These are phyloP conservation scores for Brachyhypopomus occidentalis DNA, from an alignment of 2,113 vertebrate genomes.

Conservation along the genomic window DNA sequence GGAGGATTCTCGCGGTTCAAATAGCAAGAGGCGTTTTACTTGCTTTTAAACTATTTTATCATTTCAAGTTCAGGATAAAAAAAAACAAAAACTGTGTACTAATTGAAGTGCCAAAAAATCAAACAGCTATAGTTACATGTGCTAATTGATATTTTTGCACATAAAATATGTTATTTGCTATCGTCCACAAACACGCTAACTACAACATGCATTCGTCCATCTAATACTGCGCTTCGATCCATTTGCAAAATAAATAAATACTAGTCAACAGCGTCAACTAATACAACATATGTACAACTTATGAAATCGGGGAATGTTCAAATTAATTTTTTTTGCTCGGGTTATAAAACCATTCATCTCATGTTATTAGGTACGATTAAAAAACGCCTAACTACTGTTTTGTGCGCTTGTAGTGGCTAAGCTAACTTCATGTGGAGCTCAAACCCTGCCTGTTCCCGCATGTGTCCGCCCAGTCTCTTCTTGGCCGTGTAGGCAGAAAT, in stretches of 20 bases:
- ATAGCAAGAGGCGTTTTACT: conserved; percentile 52
- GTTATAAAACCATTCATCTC: too few relatives aligned
- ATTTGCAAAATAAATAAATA: too few relatives aligned
- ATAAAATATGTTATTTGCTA: conserved; percentile 14
- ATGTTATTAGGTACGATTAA: too few relatives aligned
- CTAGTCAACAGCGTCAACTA: too few relatives aligned
- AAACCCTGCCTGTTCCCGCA: conserved; percentile 77
- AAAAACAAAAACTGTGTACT: background rate
- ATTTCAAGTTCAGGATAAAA: too few relatives aligned
- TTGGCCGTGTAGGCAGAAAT: conserved; percentile 63
- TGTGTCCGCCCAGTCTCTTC: conserved; percentile 64
- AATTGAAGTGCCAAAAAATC: background rate
- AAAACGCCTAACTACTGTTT: too few relatives aligned
- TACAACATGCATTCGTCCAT: background rate
- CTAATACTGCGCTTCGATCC: too few relatives aligned
- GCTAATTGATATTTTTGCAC: background rate
- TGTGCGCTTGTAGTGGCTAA: too few relatives aligned
- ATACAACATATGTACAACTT: background rate
- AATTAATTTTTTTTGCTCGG: background rate
- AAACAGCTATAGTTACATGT: background rate
- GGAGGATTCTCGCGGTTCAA: conserved; percentile 56
- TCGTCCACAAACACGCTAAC: conserved; percentile 37
- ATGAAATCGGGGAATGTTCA: background rate
- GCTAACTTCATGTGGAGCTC: conserved; percentile 16
- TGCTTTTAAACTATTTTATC: background rate